Base-by-base conservation (phyloP, 2,113 vertebrate genomes). In the Chelonoidis abingdonii region DNA sequence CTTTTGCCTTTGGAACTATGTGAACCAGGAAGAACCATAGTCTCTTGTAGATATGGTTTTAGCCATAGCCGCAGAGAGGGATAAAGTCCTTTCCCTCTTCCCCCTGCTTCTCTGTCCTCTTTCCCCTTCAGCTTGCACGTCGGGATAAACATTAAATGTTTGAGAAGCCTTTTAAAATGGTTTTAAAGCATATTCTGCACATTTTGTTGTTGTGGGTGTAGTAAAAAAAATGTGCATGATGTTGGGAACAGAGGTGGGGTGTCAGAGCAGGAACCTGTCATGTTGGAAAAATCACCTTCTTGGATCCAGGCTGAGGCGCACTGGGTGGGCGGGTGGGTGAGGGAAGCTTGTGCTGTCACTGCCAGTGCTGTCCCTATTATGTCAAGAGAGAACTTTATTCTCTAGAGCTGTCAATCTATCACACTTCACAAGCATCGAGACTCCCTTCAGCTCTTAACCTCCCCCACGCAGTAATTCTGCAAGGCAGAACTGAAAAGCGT, bases 401-500 rank as follows among this genome's bases (percentile, higher is more conserved):
- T 92, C 88, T 81, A 1, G 24, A 95, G 94, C 97, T 97, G 96
- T 97, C 97, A 97, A 94, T 97, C 97, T 49, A 0, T 93, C 95
- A 91, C 90, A 93, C 95, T 93, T 89, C 93, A 72, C 88, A 92
- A 89, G 94, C 84, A 93, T 88, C 57, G 83, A 47, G 31, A 90
- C 91, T 97, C 85, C 88, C 84, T 92, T 89, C 91, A 53, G 0
- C 47, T 95, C 93, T 89, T 88, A 92, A 65, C 0, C 82, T 88
- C 75, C 90, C 82, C 87, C 91, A 69, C 90, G 86, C 47, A 83
- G 38, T 57, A 76, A 84, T 84, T 72, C 54, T 62, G 44, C 49
- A 80, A 87, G 29, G 56, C 72, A 82, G 72, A 92, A 79, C 47
- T 83, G 69, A 57, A 88, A 79, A 83, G 35, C 54, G 24, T 54